Conservation (phyloP, 2,113 vertebrate species). For the Ranitomeya variabilis region DNA sequence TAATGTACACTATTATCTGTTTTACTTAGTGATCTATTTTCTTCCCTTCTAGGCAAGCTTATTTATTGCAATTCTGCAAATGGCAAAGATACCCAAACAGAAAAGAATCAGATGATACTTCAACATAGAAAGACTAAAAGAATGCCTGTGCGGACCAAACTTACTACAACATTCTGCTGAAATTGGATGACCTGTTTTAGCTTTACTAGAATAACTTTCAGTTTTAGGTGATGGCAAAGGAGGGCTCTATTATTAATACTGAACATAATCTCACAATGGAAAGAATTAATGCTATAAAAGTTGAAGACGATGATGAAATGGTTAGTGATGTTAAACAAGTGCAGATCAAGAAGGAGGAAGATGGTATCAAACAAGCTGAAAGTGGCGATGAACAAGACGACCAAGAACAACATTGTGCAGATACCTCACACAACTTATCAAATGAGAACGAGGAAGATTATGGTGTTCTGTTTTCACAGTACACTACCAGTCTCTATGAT, state of each 20-base stretch:
- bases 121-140: not conserved
- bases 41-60: not conserved
- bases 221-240: constrained; percentile 62
- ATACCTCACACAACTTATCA: constrained; percentile 73
- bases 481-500: constrained; percentile 91
- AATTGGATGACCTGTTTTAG: not conserved
- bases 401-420: constrained; percentile 70
- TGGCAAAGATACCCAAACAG: not conserved
- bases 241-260: constrained; percentile 59
- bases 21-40: constrained; percentile 3
- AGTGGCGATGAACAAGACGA: constrained; percentile 77
- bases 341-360: constrained; percentile 77
- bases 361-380: constrained; percentile 72
- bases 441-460: constrained; percentile 85
- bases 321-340: constrained; percentile 63
- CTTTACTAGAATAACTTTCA: not conserved
- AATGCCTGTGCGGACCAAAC: not conserved
- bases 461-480: constrained; percentile 85
- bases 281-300: constrained; percentile 67
- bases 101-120: not conserved
- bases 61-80: not conserved
- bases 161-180: not conserved
- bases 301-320: constrained; percentile 63
- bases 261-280: constrained; percentile 64
- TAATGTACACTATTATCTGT: not conserved